Evolutionary conservation across 2,797 vertebrate species (phyloP), one percentile per base, ranked within the genome.

Genomic region (Scleropages formosus): DNA sequence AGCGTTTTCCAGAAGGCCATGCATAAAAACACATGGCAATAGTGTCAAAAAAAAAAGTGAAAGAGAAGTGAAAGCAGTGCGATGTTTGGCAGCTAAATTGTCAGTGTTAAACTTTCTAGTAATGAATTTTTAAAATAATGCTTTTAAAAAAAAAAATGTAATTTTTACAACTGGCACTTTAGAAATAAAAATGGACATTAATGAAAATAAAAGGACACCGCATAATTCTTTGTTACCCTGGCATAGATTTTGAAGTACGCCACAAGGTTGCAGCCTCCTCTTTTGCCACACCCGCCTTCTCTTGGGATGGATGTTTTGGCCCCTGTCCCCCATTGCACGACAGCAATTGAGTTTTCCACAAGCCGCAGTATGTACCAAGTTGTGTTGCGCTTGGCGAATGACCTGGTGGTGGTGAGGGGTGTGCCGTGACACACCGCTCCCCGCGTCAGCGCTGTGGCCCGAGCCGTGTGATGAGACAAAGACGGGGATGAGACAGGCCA

Each of bases 401-500:
- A 90, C 88, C 84, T 80, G 76, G 73, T 88, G 82, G 75, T 91
- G 75, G 87, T 16, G 84, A 86, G 82, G 84, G 90, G 89, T 92
- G 89, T 88, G 85, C 6, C 39, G 88, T 86, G 91, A 86, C 88
- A 89, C 88, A 88, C 80, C 83, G 79, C 89, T 88, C 88, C 88
- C 90, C 86, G 78, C 80, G 89, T 89, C 91, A 91, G 83, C 80
- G 83, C 86, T 86, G 83, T 85, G 84, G 73, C 88, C 86, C 82
- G 84, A 10, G 86, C 91, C 88, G 90, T 93, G 84, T 92, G 95
- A 95, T 95, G 92, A 92, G 89, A 93, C 89, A 93, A 89, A 71
- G 91, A 90, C 89, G 89, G 90, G 87, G 93, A 96, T 96, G 94
- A 96, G 94, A 94, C 91, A 92, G 91, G 88, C 94, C 92, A 95